These are phyloP conservation scores for Solenopsis invicta DNA, from an alignment of 1,140 invertebrate genomes.

Conservation along the genomic window DNA sequence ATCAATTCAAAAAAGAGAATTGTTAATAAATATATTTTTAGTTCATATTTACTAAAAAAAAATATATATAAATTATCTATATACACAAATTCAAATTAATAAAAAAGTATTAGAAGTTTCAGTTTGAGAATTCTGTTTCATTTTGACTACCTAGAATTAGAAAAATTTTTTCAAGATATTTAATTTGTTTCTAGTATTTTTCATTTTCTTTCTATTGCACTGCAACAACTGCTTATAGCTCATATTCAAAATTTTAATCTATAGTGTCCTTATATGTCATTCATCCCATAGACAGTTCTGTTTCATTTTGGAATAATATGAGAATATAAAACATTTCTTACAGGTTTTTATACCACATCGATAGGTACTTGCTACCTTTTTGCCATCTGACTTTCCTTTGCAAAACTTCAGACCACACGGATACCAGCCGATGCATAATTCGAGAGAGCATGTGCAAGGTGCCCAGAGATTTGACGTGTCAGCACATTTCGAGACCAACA, in stretches of 20 bases:
- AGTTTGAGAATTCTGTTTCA: slow-evolving; percentile 4
- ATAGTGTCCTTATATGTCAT: slow-evolving; percentile 87
- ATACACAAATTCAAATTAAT: slow-evolving; percentile 27
- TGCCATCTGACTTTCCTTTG: slow-evolving; percentile 90
- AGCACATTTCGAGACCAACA: slow-evolving; percentile 87
- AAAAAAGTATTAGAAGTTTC: slow-evolving; percentile 23
- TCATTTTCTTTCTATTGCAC: background rate
- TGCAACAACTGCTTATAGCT: background rate
- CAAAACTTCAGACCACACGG: slow-evolving; percentile 98
- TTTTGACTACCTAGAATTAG: background rate
- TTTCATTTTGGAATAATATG: slow-evolving; percentile 94
- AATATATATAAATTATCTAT: slow-evolving; percentile 47
- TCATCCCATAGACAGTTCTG: slow-evolving; percentile 96
- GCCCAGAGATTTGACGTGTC: slow-evolving; percentile 90
- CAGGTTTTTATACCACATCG: slow-evolving; percentile 98
- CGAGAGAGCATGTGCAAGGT: slow-evolving; percentile 92
- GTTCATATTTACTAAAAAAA: background rate
- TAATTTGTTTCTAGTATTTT: slow-evolving; percentile 22
- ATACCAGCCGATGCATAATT: slow-evolving; percentile 95
- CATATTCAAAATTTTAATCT: slow-evolving; percentile 53
- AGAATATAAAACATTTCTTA: slow-evolving; percentile 94
- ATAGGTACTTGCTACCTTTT: slow-evolving; percentile 90
- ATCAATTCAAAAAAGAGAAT: background rate
- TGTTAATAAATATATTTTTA: background rate
- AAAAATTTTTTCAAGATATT: slow-evolving; percentile 13